Base-by-base conservation (phyloP, 2,113 vertebrate species). In the Maccullochella peelii region DNA sequence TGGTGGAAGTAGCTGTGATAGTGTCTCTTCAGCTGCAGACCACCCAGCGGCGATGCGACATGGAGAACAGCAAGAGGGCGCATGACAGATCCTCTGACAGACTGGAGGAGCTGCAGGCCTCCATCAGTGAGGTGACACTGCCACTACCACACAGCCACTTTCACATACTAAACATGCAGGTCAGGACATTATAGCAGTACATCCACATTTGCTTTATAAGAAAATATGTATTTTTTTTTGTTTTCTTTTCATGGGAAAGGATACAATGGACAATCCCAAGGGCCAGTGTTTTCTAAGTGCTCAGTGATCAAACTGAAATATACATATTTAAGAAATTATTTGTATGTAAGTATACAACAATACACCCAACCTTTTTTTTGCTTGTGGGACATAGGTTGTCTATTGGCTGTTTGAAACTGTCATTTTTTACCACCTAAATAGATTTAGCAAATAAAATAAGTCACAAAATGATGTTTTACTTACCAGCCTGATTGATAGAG, bases 21-120 rank as follows among this genome's bases (percentile, higher is more conserved):
- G 88, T 95, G 77, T 90, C 72, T 3, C 40, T 82, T 70, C 95
- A 94, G 89, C 84, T 90, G 44, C 91, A 95, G 86, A 95, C 93
- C 59, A 91, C 86, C 44, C 88, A 92, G 62, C 90, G 94, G 49
- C 91, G 38, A 23, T 90, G 80, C 27, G 69, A 95, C 54, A 27
- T 83, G 16, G 96, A 96, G 89, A 92, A 86, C 61, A 94, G 76
- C 86, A 96, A 95, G 84, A 71, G 42, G 0, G 33, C 23, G 0
- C 58, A 87, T 27, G 86, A 93, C 52, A 84, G 81, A 88, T 88
- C 93, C 73, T 33, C 83, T 11, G 90, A 90, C 54, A 88, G 92
- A 58, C 78, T 95, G 79, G 94, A 96, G 73, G 88, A 95, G 57
- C 91, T 96, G 63, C 86, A 94, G 87, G 78, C 83, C 62, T 73